These are phyloP conservation scores for Caiman crocodilus DNA, from an alignment of 2,797 vertebrate genomes.

Conservation along the genomic window DNA sequence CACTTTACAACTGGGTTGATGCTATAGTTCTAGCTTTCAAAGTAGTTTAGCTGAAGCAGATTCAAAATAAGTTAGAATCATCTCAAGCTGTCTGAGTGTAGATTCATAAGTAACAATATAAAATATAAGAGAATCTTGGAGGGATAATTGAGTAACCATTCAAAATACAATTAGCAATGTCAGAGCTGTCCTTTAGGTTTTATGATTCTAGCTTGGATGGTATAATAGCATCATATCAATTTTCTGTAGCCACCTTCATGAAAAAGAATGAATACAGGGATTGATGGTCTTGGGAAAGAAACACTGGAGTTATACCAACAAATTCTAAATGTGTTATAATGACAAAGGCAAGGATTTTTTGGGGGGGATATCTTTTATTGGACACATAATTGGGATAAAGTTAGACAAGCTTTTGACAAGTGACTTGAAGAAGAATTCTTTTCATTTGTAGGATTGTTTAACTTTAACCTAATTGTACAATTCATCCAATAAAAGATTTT, in stretches of 20 bases:
- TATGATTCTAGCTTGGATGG: too few relatives aligned
- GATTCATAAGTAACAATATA: background rate
- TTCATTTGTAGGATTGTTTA: too few relatives aligned
- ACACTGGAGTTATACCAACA: background rate
- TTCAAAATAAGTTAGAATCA: conserved; percentile 5
- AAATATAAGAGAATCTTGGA: background rate
- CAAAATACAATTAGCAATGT: background rate
- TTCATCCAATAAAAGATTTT: too few relatives aligned
- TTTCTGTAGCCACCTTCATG: too few relatives aligned
- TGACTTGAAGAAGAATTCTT: too few relatives aligned
- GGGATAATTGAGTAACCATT: background rate
- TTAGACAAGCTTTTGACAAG: too few relatives aligned
- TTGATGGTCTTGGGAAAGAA: background rate
- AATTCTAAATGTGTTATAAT: background rate
- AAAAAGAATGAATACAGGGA: background rate
- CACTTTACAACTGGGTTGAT: conserved; percentile 4
- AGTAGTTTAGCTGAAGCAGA: background rate
- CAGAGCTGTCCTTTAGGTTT: too few relatives aligned
- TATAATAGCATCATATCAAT: too few relatives aligned
- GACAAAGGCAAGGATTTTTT: too few relatives aligned
- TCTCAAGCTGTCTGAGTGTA: background rate
- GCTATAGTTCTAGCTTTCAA: conserved; percentile 9
- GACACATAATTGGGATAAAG: too few relatives aligned
- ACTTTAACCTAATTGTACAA: too few relatives aligned
- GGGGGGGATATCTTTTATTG: too few relatives aligned